These are phyloP conservation scores for Balearica regulorum DNA, from an alignment of 2,797 vertebrate genomes.

Conservation along the genomic window DNA sequence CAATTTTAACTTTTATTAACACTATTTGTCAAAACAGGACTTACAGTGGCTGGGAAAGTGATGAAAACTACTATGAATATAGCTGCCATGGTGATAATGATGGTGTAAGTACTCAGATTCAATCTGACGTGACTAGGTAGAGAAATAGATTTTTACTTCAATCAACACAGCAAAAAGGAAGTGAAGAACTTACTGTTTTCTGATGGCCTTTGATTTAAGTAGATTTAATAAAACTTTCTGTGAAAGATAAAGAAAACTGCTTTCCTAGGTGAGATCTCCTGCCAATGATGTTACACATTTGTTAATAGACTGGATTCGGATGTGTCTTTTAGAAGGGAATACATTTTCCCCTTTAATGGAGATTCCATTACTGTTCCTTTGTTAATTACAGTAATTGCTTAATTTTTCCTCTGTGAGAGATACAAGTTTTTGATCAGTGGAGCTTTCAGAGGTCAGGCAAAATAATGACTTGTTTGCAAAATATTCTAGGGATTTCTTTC, in stretches of 20 bases:
- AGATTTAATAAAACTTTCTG: background rate
- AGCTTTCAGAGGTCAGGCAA: background rate
- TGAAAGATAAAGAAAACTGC: background rate
- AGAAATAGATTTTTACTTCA: background rate
- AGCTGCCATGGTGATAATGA: background rate
- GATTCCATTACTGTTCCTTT: background rate
- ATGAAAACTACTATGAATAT: background rate
- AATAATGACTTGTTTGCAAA: background rate
- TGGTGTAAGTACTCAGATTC: background rate
- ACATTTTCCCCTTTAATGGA: background rate
- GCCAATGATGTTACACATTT: background rate
- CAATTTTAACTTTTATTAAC: background rate
- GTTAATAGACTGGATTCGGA: background rate
- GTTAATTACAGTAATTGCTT: constrained; percentile 26
- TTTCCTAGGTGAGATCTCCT: background rate
- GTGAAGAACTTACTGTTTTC: background rate
- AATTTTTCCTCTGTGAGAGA: background rate
- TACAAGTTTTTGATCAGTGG: background rate
- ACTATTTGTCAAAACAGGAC: background rate
- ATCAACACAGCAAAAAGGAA: background rate
- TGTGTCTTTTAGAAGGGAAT: background rate
- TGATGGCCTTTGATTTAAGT: background rate
- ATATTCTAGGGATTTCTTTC: background rate
- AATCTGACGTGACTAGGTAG: background rate
- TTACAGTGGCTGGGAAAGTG: background rate